Evolutionary conservation across 1,140 invertebrate species (phyloP).

Genomic region (Drosophila insularis): DNA sequence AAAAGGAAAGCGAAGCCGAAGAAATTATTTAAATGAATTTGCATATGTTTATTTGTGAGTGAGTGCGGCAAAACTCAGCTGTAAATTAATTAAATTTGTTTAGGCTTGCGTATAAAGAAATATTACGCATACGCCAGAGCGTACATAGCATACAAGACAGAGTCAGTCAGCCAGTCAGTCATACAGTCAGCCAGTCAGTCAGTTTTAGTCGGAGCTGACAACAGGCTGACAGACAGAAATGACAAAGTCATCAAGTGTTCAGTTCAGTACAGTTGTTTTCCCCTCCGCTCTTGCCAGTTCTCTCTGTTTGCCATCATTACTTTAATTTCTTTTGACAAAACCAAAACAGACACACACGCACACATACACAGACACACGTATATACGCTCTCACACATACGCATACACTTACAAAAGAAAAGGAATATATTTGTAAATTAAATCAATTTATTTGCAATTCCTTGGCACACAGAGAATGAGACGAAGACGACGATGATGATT

Average conservation of each 20-base stretch:
- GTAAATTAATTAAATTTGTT: slow-evolving; percentile 70
- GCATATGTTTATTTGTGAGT: slow-evolving; percentile 33
- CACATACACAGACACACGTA: slow-evolving; percentile 21
- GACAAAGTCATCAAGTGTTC: slow-evolving; percentile 52
- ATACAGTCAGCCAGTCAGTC: slow-evolving; percentile 16
- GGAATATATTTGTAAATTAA: slow-evolving; percentile 67
- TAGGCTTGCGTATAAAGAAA: slow-evolving; percentile 23
- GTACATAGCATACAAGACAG: not conserved
- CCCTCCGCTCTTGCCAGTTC: not conserved
- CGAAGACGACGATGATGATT: not conserved
- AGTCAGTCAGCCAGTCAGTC: slow-evolving; percentile 17
- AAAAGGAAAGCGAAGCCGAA: slow-evolving; percentile 9
- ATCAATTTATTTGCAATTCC: slow-evolving; percentile 75
- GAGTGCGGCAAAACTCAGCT: slow-evolving; percentile 14
- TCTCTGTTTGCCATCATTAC: slow-evolving; percentile 53
- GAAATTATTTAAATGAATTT: slow-evolving; percentile 64
- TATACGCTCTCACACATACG: slow-evolving; percentile 6
- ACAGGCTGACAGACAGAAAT: slow-evolving; percentile 4
- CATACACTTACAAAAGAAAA: slow-evolving; percentile 3
- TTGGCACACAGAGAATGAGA: slow-evolving; percentile 23
- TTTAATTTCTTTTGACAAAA: slow-evolving; percentile 72
- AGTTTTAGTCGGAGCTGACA: slow-evolving; percentile 5
- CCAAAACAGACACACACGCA: slow-evolving; percentile 14
- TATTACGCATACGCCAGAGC: not conserved
- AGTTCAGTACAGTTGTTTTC: slow-evolving; percentile 9